Evolutionary conservation across 1,140 invertebrate species (phyloP).

Genomic region (Aleiodes sp.): DNA sequence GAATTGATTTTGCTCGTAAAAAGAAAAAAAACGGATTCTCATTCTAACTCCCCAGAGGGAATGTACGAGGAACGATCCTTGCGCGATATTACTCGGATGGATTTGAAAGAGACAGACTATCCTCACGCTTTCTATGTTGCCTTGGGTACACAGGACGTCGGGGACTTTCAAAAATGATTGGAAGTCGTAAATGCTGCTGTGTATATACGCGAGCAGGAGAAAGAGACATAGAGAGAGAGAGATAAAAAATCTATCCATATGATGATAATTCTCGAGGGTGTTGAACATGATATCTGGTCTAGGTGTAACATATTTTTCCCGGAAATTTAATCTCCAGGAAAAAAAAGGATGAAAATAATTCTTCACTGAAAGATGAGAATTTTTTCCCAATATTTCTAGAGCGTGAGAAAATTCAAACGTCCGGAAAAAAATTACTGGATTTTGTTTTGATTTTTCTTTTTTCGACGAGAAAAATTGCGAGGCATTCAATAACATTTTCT

Average conservation of each 20-base stretch:
- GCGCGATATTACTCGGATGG: constrained; percentile 27
- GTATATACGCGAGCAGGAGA: background rate
- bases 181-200: constrained; percentile 41
- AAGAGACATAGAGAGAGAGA: too few relatives aligned
- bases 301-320: too few relatives aligned
- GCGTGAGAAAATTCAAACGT: too few relatives aligned
- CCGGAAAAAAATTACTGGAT: too few relatives aligned
- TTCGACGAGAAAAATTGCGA: too few relatives aligned
- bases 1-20: constrained; percentile 44
- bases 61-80: constrained; percentile 19
- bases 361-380: too few relatives aligned
- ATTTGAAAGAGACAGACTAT: constrained; percentile 29
- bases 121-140: background rate
- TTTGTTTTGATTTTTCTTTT: too few relatives aligned
- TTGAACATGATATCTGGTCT: too few relatives aligned
- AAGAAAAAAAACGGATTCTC: constrained; percentile 40
- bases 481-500: too few relatives aligned
- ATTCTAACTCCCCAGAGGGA: background rate
- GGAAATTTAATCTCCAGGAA: too few relatives aligned
- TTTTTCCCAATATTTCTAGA: too few relatives aligned
- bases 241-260: constrained; percentile 8
- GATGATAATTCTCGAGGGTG: background rate
- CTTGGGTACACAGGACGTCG: constrained; percentile 29
- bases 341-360: background rate
- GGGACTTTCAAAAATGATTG: constrained; percentile 54